phyloP scores from a whole-genome alignment of 2,888 invertebrate species.

The Heliconius erato region DNA sequence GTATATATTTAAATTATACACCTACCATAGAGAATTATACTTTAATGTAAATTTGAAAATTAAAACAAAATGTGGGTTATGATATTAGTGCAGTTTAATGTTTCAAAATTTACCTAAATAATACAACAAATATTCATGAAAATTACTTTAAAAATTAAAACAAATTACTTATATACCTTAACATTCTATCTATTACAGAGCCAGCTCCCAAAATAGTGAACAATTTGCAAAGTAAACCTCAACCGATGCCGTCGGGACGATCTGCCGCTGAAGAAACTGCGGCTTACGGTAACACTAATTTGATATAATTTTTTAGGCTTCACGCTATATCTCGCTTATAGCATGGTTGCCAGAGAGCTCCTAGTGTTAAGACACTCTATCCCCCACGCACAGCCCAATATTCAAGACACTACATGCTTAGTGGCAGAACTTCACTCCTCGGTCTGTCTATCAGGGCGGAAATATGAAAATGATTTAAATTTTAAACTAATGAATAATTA shows the following conservation, averaged over 20 bases:
- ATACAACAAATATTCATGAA: too few relatives aligned
- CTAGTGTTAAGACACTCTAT: neutral
- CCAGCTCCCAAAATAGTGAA: conserved; percentile 73
- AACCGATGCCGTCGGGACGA: conserved; percentile 56
- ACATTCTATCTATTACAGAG: conserved; percentile 60
- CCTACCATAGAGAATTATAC: too few relatives aligned
- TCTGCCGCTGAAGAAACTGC: conserved; percentile 61
- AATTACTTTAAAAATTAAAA: too few relatives aligned
- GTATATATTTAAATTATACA: too few relatives aligned
- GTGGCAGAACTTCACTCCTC: neutral
- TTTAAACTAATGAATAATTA: too few relatives aligned
- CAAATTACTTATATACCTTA: too few relatives aligned
- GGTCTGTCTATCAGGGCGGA: neutral
- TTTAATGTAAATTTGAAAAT: too few relatives aligned
- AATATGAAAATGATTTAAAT: too few relatives aligned
- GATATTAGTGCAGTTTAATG: too few relatives aligned
- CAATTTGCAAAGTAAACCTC: conserved; percentile 76
- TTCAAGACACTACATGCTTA: too few relatives aligned
- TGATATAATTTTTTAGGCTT: neutral
- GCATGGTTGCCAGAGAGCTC: neutral
- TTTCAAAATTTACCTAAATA: too few relatives aligned
- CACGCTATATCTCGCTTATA: neutral
- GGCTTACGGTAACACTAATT: conserved; percentile 66
- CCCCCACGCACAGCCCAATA: neutral
- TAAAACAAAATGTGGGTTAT: too few relatives aligned